Evolutionary conservation across 2,888 invertebrate species (phyloP), one percentile per base, ranked within the genome.

Genomic region (Spilosoma lubricipeda): DNA sequence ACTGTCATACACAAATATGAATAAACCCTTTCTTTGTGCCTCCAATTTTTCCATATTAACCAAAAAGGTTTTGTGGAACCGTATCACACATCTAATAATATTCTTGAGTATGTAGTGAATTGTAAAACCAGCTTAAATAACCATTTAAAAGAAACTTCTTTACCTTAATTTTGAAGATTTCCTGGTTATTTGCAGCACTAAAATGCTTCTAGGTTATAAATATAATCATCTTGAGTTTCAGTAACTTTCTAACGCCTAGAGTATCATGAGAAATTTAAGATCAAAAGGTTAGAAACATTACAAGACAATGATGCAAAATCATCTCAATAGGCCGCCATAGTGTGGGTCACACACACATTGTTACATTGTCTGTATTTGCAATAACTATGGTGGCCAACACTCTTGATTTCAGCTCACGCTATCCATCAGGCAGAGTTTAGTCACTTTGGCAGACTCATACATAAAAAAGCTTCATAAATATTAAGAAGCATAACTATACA

Each of bases 21-120:
- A 71, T 71, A 71, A 71, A 27, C 65, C 71, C 27, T 33, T 64
- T 52, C n/a, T 65, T 65, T 30, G 18, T 5, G 63, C 18, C 15
- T 30, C 18, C 0, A 0, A 2, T 30, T 63, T 30, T 15, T 30
- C 18, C 13, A 30, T 15, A 30, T 63, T 30, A 63, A 30, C 18
- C 18, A 30, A 30, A 63, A 63, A 30, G 5, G 30, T 18, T 63
- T 18, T 30, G 4, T 18, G 18, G 30, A 63, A 18, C 63, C 3
- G 2, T 59, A 63, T 30, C 30, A 30, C 15, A 63, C 59, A 63
- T 30, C 2, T 30, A 27, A 36, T 36, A 36, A 36, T 33, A 59
- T 59, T 4, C 27, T 30, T 27, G 0, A 27, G 5, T 5, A 59
- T 27, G 3, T 27, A 13, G 27, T 13, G 11, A 27, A 30, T 27